Base-by-base conservation (phyloP, 2,113 vertebrate species). In the Nansenia antarctica region DNA sequence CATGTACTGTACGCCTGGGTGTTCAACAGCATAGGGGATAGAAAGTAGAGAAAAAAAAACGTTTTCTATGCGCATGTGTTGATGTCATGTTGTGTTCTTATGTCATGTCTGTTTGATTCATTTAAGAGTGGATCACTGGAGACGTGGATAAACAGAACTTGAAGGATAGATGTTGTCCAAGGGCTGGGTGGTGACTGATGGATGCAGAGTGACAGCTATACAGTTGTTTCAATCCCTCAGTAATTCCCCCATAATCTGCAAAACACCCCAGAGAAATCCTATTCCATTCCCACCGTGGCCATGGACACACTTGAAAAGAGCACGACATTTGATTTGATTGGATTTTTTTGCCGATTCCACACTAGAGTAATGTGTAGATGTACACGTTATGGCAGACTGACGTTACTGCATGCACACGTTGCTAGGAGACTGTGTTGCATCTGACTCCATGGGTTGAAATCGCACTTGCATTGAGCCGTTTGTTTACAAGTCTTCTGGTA, bases 231-330 rank as follows among this genome's bases (percentile, higher is more conserved):
- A 62, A 82, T 86, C 78, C 79, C 67, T 37, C 54, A 75, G 74
- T 87, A 89, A 88, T 85, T 82, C 82, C 73, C 52, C 29, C 11
- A 67, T 86, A 87, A 88, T 88, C 86, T n/a, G n/a, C n/a, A n/a
- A n/a, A n/a, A n/a, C n/a, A n/a, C 84, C 70, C n/a, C 70, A 67
- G 79, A 49, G 9, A 49, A 47, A n/a, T n/a, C 18, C 14, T 6
- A 49, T 49, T 11, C 18, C 12, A 18, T 18, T 49, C 45, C 45
- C 45, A 22, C n/a, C 20, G 45, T 8, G 20, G n/a, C 45, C 45
- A 1, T n/a, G 6, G 45, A 8, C 1, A 49, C 15, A 49, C 6
- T 49, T 49, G n/a, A 49, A 49, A 49, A 49, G n/a, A 49, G n/a
- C 45, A n/a, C n/a, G n/a, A n/a, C n/a, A n/a, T n/a, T n/a, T n/a